phyloP scores from a whole-genome alignment of 2,113 vertebrate genomes.

The Siphamia tubifer region DNA sequence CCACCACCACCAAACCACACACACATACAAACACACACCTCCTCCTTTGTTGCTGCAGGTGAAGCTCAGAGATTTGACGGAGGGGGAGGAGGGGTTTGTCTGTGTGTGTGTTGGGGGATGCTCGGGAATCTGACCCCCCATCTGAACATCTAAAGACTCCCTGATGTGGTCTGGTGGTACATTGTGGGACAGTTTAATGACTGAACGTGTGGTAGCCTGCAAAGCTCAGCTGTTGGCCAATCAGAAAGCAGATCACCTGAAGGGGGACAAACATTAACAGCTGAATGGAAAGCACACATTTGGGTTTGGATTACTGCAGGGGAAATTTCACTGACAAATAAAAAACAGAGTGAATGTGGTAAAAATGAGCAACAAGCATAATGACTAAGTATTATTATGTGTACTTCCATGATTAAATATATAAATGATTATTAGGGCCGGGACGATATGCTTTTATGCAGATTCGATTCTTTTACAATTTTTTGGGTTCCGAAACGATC shows the following conservation, averaged over 20 bases:
- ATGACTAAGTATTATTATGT: too few relatives aligned
- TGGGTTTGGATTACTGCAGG: background rate
- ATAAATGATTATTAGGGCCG: too few relatives aligned
- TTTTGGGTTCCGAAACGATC: too few relatives aligned
- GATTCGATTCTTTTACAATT: too few relatives aligned
- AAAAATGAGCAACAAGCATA: too few relatives aligned
- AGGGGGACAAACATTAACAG: constrained; percentile 13
- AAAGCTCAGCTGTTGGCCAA: background rate
- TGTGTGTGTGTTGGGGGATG: background rate
- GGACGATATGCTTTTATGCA: too few relatives aligned
- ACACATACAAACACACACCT: constrained; percentile 3
- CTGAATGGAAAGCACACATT: constrained; percentile 3
- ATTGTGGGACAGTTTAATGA: constrained; percentile 13
- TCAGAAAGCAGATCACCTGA: background rate
- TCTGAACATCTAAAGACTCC: constrained; percentile 35
- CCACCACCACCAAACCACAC: background rate
- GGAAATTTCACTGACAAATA: too few relatives aligned
- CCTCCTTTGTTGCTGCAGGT: constrained; percentile 18
- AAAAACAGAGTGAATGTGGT: too few relatives aligned
- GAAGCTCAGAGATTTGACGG: constrained; percentile 13
- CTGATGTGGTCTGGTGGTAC: background rate
- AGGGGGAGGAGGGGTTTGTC: background rate
- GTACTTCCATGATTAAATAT: too few relatives aligned
- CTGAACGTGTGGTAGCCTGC: constrained; percentile 35
- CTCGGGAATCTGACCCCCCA: constrained; percentile 36